Conservation (phyloP, 2,888 invertebrate species). For the Ophion costatus region DNA sequence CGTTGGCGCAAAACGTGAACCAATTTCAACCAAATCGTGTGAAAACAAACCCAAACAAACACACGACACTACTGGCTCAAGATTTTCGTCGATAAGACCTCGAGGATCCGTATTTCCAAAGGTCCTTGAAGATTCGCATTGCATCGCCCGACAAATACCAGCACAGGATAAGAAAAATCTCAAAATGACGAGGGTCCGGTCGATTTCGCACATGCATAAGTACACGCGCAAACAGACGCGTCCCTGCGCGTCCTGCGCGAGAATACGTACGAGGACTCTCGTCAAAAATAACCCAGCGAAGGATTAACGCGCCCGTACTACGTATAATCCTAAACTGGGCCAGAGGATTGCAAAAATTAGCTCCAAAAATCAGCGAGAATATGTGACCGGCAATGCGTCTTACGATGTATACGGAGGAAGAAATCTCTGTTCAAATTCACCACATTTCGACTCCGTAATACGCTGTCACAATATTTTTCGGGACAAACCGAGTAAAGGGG, state of each 20-base stretch:
- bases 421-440: conserved; percentile 49
- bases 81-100: too few relatives aligned
- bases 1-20: too few relatives aligned
- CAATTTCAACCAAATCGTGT: too few relatives aligned
- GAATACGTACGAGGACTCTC: conserved; percentile 15
- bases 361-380: conserved; percentile 17
- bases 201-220: neutral
- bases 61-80: too few relatives aligned
- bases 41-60: too few relatives aligned
- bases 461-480: conserved; percentile 62
- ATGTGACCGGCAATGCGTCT: neutral
- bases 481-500: conserved; percentile 20
- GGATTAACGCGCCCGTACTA: conserved; percentile 53
- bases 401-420: conserved; percentile 7
- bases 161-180: too few relatives aligned
- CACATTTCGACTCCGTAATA: conserved; percentile 62
- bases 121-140: too few relatives aligned
- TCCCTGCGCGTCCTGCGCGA: neutral
- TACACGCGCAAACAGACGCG: neutral
- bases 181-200: too few relatives aligned
- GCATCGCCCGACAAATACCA: too few relatives aligned
- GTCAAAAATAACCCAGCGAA: conserved; percentile 30
- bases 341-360: conserved; percentile 55
- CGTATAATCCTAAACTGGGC: conserved; percentile 63
- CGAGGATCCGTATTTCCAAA: too few relatives aligned